Evolutionary conservation across 2,113 vertebrate species (phyloP).

Genomic region (Antechinus stuartii): DNA sequence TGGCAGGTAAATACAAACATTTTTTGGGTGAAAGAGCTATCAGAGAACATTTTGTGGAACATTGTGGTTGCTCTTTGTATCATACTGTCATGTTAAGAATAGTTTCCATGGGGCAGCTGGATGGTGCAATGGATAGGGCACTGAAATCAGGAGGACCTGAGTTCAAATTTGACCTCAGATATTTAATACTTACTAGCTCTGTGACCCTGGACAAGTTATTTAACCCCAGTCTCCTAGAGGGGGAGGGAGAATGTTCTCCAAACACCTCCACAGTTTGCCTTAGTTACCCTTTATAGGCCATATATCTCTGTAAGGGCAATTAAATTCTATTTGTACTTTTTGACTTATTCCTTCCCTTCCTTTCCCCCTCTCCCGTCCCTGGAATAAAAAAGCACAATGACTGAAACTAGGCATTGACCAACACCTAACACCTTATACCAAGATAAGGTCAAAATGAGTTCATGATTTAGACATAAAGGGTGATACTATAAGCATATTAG

Average conservation of each 20-base stretch:
- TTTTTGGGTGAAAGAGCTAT: neutral
- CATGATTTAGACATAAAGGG: too few species aligned
- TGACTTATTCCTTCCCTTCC: neutral
- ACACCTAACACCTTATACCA: too few species aligned
- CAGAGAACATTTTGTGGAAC: neutral
- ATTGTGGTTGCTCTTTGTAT: neutral
- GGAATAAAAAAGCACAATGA: neutral
- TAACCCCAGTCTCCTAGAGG: too few species aligned
- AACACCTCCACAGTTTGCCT: neutral
- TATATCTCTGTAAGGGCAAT: neutral
- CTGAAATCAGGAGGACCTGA: too few species aligned
- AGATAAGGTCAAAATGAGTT: too few species aligned
- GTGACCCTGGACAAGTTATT: too few species aligned
- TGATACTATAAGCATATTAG: too few species aligned
- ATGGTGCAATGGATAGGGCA: too few species aligned
- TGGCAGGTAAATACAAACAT: neutral
- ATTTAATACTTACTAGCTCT: too few species aligned
- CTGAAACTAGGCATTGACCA: neutral
- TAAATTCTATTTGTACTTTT: neutral
- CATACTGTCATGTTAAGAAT: neutral
- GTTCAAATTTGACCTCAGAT: too few species aligned
- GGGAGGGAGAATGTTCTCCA: neutral
- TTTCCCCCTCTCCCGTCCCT: neutral
- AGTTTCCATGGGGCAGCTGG: neutral
- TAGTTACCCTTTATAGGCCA: neutral